Percentiles rank a stretch among this genome's conserved stretches.
These are phyloP conservation scores for Schlechtendalia chinensis DNA, from an alignment of 1,140 invertebrate genomes.

Conservation along the genomic window DNA sequence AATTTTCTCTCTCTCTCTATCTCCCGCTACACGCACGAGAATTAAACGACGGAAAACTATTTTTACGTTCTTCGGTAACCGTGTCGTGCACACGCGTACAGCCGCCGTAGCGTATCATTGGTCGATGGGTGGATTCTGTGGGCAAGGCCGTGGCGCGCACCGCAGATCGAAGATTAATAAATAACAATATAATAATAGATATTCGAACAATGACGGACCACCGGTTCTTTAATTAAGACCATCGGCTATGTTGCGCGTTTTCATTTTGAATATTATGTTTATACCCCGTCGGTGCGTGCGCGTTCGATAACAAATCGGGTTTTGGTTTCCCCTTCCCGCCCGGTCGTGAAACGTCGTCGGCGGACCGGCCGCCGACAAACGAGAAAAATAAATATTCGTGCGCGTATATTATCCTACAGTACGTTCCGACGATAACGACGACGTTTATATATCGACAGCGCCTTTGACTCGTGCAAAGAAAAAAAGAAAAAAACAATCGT, in stretches of 20 bases:
- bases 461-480: conserved; percentile 7
- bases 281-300: neutral
- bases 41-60: conserved; percentile 20
- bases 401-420: neutral
- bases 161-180: conserved; percentile 45
- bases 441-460: conserved; percentile 14
- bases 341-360: neutral
- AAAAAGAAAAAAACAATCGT: too few species aligned
- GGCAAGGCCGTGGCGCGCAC: conserved; percentile 33
- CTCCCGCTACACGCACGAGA: neutral
- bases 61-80: neutral
- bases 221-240: conserved; percentile 48
- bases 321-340: conserved; percentile 18
- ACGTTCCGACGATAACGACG: too few species aligned
- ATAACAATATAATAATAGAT: conserved; percentile 46
- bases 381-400: conserved; percentile 4
- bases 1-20: neutral
- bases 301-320: conserved; percentile 30
- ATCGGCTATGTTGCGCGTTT: conserved; percentile 37
- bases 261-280: conserved; percentile 47
- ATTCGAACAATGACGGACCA: conserved; percentile 40
- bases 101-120: conserved; percentile 23
- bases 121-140: conserved; percentile 46
- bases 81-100: neutral
- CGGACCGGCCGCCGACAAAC: neutral